A percentile compares a stretch with the other conserved stretches of the same genome.
These are phyloP conservation scores for Sakesphorus luctuosus DNA, from an alignment of 2,113 vertebrate genomes.

Conservation along the genomic window DNA sequence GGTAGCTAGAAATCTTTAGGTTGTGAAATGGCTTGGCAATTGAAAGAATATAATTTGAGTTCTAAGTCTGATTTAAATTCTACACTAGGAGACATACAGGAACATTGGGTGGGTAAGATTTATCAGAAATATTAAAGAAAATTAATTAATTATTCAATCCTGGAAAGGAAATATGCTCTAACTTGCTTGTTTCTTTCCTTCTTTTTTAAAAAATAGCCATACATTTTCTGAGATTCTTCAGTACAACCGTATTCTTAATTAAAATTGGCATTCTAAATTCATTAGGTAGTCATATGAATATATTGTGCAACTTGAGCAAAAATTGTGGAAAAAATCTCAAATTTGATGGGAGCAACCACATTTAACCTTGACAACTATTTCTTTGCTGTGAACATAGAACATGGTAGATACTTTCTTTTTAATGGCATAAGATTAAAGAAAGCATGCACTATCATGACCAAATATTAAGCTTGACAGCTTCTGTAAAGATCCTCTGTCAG, in stretches of 20 bases:
- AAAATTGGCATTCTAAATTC: not conserved
- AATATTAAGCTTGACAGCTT: not conserved
- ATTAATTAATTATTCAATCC: not conserved
- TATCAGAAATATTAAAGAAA: not conserved
- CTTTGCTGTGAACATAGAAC: not conserved
- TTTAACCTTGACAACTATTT: not conserved
- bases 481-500: not conserved
- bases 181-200: not conserved
- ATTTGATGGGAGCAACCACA: not conserved
- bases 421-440: not conserved
- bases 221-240: not conserved
- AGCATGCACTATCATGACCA: not conserved
- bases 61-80: not conserved
- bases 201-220: not conserved
- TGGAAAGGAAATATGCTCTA: not conserved
- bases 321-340: not conserved
- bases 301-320: not conserved
- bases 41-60: not conserved
- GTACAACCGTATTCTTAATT: not conserved
- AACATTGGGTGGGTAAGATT: not conserved
- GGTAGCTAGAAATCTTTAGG: not conserved
- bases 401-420: not conserved
- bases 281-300: not conserved
- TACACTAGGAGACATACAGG: not conserved
- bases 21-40: not conserved